Evolutionary conservation across 2,113 vertebrate genomes (phyloP), one percentile per base, ranked within the genome.

Genomic region (Sander vitreus): DNA sequence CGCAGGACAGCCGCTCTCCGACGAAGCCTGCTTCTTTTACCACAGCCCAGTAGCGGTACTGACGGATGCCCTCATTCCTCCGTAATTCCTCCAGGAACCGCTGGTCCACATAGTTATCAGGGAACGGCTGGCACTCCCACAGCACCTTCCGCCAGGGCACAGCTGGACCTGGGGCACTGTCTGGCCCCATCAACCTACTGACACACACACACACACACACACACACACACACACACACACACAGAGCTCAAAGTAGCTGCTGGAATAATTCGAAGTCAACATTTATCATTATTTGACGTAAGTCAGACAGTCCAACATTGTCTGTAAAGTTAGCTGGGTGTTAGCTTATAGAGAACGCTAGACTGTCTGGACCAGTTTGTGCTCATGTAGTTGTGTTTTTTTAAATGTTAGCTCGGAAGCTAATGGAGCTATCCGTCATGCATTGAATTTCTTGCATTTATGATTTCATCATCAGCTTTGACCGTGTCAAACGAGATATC

Each of bases 71-170:
- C 85, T 97, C 95, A 67, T 99, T 99, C 84, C 97, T 96, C 45
- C 96, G 94, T 6, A 99, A 91, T 71, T 99, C 97, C 85, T 97
- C 97, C 84, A 99, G 92, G 93, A 99, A 99, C 3, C 97, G 94
- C 25, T 87, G 94, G 88, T 99, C 98, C 86, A 99, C 97, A 3
- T 99, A 99, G 93, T 99, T 99, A 79, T 99, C 98, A 2, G 98
- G 97, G 74, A 96, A 99, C 0, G 97, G 95, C 93, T 99, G 98
- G 0, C 89, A 93, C 89, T 98, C 96, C 84, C 99, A 99, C 55
- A 99, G 90, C 45, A 99, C 96, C 91, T 99, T 99, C 92, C 95
- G 93, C 97, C 98, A 99, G 39, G 89, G 95, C 73, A 92, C 91
- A 8, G 85, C 81, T 14, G 92, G 81, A 68, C 83, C 81, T 0